Conservation (phyloP, 2,888 invertebrate genomes). For the Proisotoma minuta region DNA sequence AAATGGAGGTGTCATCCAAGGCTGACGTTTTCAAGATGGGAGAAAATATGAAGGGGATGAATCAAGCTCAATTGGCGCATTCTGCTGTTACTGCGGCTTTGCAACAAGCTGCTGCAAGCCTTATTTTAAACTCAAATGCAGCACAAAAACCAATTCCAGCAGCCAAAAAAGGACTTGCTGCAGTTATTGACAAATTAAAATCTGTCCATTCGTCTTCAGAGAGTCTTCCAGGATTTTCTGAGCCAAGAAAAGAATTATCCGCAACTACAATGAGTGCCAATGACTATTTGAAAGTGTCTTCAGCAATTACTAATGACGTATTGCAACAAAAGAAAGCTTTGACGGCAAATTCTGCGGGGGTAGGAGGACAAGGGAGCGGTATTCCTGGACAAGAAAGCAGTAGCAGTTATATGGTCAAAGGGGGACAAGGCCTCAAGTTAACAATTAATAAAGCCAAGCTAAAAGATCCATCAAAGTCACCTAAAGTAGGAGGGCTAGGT, state of each 20-base stretch:
- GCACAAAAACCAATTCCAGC: constrained; percentile 17
- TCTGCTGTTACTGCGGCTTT: constrained; percentile 28
- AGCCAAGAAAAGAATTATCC: constrained; percentile 22
- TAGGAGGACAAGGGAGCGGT: constrained; percentile 10
- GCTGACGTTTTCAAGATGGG: too few relatives aligned
- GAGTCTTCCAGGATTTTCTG: not conserved
- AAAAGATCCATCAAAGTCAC: constrained; percentile 57
- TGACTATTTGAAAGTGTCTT: constrained; percentile 41
- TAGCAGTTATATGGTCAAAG: constrained; percentile 46
- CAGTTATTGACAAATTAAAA: constrained; percentile 81
- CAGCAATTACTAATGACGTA: constrained; percentile 41
- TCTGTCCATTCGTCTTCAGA: constrained; percentile 50
- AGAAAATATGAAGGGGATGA: constrained; percentile 10
- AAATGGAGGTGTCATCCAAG: not conserved
- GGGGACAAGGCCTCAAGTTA: constrained; percentile 61
- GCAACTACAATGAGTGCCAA: constrained; percentile 28
- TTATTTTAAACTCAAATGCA: constrained; percentile 4
- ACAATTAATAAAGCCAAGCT: constrained; percentile 77
- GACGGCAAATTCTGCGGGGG: constrained; percentile 6
- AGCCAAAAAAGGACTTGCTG: constrained; percentile 64
- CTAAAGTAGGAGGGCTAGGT: constrained; percentile 23
- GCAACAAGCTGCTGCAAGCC: constrained; percentile 22
- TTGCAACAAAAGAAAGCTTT: constrained; percentile 33
- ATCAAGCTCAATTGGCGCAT: constrained; percentile 21
- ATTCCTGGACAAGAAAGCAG: constrained; percentile 26